Evolutionary conservation across 2,888 invertebrate species (phyloP), one percentile per base, ranked within the genome.

Genomic region (Dynastes maya): DNA sequence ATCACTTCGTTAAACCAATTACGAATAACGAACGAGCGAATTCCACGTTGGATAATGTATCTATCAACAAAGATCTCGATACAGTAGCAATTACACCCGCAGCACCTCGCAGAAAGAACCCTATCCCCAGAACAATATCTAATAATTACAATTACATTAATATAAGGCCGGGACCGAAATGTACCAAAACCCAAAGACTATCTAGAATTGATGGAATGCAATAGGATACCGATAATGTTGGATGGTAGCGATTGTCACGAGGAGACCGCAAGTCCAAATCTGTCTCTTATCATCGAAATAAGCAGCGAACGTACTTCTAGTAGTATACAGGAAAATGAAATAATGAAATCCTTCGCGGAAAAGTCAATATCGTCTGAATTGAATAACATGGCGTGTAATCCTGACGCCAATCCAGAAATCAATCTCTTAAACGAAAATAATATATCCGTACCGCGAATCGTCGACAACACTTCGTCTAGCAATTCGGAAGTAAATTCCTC

Each of bases 1-100:
- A 77, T 16, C 67, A 37, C 27, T 82, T 82, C 55, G 79, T 53
- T 0, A 72, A 74, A 72, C 82, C 81, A 5, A 82, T 82, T 45
- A 78, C 80, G 0, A 80, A 80, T 40, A 82, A 82, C 61, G 79
- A 81, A 51, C 63, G 51, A 4, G 82, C 78, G 5, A 82, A 80
- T 68, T 82, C 82, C 0, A 82, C 82, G 13, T 75, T 81, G 29
- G 63, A 80, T 2, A 78, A 80, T 49, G 72, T 77, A 1, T 58
- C 71, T 8, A 58, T 55, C 0, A 55, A 71, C 2, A 71, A 32
- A 58, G 32, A 63, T 4, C 8, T 8, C 2, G 32, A 29, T 11
- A 63, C n/a, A 0, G 13, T 1, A 8, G 11, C 1, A 5, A 11
- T 8, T 45, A 29, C 8, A 9, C 2, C 29, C 6, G 13, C 2